Base-by-base conservation (phyloP, 2,888 invertebrate species). In the Drosophila rubida region DNA sequence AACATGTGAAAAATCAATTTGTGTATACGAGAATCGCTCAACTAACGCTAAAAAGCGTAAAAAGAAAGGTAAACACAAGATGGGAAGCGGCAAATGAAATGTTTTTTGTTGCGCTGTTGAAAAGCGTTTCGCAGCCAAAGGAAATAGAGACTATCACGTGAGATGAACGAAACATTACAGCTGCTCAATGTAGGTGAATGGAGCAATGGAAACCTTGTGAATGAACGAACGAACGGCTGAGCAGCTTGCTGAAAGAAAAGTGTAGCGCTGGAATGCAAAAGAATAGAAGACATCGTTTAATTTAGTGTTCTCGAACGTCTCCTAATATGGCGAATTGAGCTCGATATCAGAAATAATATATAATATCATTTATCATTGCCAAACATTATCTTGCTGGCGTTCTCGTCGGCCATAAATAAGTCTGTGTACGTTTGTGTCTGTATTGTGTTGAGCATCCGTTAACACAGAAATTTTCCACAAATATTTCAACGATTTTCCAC, bases 1-100 rank as follows among this genome's bases (percentile, higher is more conserved):
- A 81, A 81, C 80, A 82, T 79, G 69, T 66, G 72, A 75, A 69
- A 81, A 82, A 62, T 69, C 57, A 81, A 82, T 85, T 75, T 78
- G 62, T 65, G 58, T 67, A 67, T 67, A 64, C 46, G 54, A 69
- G 66, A 60, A 66, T 58, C 66, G 62, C 59, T 59, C 37, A 46
- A 44, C 42, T 37, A 64, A 59, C 54, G 67, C 55, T 39, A 42
- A 65, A 46, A 64, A 51, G 53, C 44, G 78, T 37, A 45, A 41
- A 50, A 45, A 46, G 45, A 66, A 77, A 77, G 37, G 60, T 37
- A 61, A 58, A 65, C 54, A 69, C 30, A 46, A 8, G 42, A 49
- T n/a, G 39, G 16, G 55, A 57, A 57, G 35, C 27, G 37, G 35
- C 25, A 44, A 65, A 60, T 63, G 14, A 54, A 60, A 46, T 50